Base-by-base conservation (phyloP, 2,888 invertebrate species). In the Drosophila mimetica region DNA sequence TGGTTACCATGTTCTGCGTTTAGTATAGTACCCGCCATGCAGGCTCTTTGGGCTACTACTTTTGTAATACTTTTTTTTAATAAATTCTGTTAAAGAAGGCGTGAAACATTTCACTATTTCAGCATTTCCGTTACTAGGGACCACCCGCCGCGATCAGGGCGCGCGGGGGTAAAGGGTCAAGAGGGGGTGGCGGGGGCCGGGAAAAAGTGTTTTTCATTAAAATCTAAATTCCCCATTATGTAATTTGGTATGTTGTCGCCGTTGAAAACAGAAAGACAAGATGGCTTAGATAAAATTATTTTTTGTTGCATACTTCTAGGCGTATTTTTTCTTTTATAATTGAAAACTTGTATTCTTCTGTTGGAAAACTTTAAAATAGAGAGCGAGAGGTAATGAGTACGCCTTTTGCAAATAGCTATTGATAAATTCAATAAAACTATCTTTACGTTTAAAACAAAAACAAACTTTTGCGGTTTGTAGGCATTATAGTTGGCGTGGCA, bases 81-180 rank as follows among this genome's bases (percentile, higher is more conserved):
- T 89, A 86, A 86, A 89, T 69, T 76, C 70, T 79, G 87, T 85
- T 86, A 83, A 89, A 81, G 89, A 87, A 88, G 88, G 88, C 88
- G 88, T 89, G 85, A 89, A 88, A 88, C 50, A 50, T 77, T 77
- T 75, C 71, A 70, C 75, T 75, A 76, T 79, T 76, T 71, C 75
- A 76, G 67, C 72, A 74, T 79, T 72, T 76, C 71, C 67, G 50
- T 50, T 87, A 74, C 57, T 77, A 75, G 25, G 48, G 50, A 28
- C 71, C 61, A 22, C 71, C 70, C 60, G 69, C 22, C 8, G 47
- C 25, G 58, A 13, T 4, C 25, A 14, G 18, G 34, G 57, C 9
- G 41, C 22, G 1, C 16, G n/a, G 32, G 59, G 18, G 59, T 42
- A 51, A 52, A 37, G 55, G 55, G 55, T 57, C 55, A 57, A 28